Conservation (phyloP, 1,140 invertebrate genomes). For the Antheraea mylitta region DNA sequence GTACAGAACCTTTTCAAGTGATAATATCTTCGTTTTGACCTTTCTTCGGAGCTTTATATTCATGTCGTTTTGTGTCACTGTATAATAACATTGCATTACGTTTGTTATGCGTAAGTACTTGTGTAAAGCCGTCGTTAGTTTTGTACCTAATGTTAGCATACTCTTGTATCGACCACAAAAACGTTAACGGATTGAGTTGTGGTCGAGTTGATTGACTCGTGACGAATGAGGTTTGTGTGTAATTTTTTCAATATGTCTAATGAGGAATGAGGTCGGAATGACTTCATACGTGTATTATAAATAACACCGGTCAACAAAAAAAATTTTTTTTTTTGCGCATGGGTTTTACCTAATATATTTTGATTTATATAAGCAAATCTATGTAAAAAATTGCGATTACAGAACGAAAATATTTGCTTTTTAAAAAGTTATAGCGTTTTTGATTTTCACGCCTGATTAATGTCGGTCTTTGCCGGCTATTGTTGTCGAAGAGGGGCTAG, state of each 20-base stretch:
- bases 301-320: no score
- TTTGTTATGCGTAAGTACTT: neutral
- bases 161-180: neutral
- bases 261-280: neutral
- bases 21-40: neutral
- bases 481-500: no score
- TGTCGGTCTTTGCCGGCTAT: no score
- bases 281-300: neutral
- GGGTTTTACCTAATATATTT: no score
- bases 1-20: neutral
- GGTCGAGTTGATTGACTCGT: neutral
- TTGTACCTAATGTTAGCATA: neutral
- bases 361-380: no score
- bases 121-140: neutral
- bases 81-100: neutral
- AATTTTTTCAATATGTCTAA: neutral
- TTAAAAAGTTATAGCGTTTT: no score
- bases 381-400: no score
- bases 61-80: neutral
- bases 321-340: no score
- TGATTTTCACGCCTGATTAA: no score
- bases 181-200: neutral
- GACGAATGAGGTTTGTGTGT: neutral
- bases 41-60: neutral
- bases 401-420: no score